Conservation (phyloP, 2,888 invertebrate species). For the Merodon equestris region DNA sequence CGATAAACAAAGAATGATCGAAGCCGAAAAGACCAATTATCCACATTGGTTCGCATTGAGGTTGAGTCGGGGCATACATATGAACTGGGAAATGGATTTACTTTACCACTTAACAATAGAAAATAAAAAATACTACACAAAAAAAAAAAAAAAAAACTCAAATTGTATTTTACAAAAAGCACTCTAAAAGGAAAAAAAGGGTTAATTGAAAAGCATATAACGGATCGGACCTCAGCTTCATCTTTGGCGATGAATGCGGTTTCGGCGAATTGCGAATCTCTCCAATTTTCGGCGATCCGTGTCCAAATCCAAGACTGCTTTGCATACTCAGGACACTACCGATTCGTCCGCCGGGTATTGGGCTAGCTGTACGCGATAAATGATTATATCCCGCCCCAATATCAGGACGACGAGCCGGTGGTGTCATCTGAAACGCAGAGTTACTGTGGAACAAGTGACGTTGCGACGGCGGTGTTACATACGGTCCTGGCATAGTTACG, state of each 20-base stretch:
- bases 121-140: background rate
- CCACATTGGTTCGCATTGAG: no score
- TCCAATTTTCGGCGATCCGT: conserved; percentile 82
- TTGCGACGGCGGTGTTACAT: conserved; percentile 85
- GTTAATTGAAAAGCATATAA: background rate
- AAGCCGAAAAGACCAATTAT: no score
- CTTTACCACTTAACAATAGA: no score
- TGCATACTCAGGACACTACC: conserved; percentile 83
- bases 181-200: conserved; percentile 27
- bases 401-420: conserved; percentile 83
- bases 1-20: no score
- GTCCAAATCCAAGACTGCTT: conserved; percentile 76
- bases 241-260: conserved; percentile 92
- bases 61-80: no score
- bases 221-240: conserved; percentile 89
- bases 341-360: conserved; percentile 81
- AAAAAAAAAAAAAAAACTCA: background rate
- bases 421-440: conserved; percentile 84
- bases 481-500: conserved; percentile 91
- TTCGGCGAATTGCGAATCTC: conserved; percentile 82
- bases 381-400: conserved; percentile 71
- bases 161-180: background rate
- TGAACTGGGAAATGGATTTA: no score
- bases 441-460: conserved; percentile 81
- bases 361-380: conserved; percentile 80